These are phyloP conservation scores for Sebastes elongatus DNA, from an alignment of 2,797 vertebrate species.

Conservation along the genomic window DNA sequence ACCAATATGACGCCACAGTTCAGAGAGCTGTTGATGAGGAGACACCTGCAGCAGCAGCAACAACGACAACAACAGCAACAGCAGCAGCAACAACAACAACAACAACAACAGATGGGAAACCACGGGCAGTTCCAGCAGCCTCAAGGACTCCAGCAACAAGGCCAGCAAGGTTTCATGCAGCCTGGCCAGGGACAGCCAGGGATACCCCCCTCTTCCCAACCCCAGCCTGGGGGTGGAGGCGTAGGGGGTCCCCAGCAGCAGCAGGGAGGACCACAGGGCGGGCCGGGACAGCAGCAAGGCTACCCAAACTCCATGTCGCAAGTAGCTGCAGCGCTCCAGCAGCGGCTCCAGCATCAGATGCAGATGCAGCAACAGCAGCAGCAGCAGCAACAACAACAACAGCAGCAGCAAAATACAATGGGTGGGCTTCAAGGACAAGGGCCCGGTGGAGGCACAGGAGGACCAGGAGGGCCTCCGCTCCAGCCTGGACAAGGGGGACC, in stretches of 20 bases:
- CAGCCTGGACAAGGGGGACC: conserved; percentile 74
- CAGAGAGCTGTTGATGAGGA: conserved; percentile 89
- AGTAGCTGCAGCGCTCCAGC: conserved; percentile 82
- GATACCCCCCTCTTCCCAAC: conserved; percentile 68
- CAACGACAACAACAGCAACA: conserved; percentile 78
- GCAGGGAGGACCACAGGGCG: conserved; percentile 72
- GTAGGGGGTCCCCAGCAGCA: conserved; percentile 85
- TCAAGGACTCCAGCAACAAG: conserved; percentile 77
- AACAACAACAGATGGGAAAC: conserved; percentile 88
- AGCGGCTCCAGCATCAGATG: conserved; percentile 86
- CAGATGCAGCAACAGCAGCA: conserved; percentile 76
- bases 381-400: conserved; percentile 58
- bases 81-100: conserved; percentile 78
- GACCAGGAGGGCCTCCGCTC: conserved; percentile 59
- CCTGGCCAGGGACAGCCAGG: conserved; percentile 74
- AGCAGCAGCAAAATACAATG: conserved; percentile 86
- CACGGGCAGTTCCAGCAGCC: conserved; percentile 91
- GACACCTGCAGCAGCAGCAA: conserved; percentile 83
- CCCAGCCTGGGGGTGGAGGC: conserved; percentile 69
- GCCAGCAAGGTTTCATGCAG: conserved; percentile 78
- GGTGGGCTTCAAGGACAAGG: conserved; percentile 81
- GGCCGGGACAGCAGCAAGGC: conserved; percentile 77
- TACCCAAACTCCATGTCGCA: conserved; percentile 82
- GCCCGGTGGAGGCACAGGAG: conserved; percentile 70
- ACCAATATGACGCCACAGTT: conserved; percentile 89